A percentile compares a stretch with the other conserved stretches of the same genome.
Conservation (phyloP, 2,797 vertebrate genomes). For the Orestias chungarensis region DNA sequence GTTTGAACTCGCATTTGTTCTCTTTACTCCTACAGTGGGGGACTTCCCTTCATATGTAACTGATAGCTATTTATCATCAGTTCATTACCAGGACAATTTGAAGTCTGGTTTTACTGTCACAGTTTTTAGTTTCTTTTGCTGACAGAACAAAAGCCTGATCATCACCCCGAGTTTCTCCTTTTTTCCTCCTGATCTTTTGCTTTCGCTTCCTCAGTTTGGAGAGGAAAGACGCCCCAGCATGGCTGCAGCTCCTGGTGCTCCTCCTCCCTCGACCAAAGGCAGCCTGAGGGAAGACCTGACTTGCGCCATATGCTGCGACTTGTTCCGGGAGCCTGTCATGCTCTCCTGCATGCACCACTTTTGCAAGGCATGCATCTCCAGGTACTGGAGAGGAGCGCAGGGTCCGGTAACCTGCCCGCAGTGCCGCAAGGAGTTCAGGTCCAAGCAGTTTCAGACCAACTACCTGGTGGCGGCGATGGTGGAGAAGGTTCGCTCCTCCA, state of each 20-base stretch:
- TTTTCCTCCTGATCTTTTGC: constrained; percentile 11
- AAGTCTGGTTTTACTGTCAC: neutral
- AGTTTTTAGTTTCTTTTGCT: constrained; percentile 14
- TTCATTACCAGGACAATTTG: too few species aligned
- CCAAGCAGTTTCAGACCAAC: constrained; percentile 81
- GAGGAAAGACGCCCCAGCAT: constrained; percentile 28
- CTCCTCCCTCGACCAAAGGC: constrained; percentile 39
- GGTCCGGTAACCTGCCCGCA: constrained; percentile 81
- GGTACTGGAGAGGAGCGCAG: constrained; percentile 80
- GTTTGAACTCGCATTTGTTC: neutral
- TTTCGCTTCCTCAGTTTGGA: constrained; percentile 37
- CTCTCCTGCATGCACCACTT: constrained; percentile 91
- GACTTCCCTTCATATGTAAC: neutral
- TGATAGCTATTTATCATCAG: neutral
- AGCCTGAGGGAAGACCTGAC: constrained; percentile 88
- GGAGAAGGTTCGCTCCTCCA: constrained; percentile 82
- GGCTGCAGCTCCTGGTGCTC: constrained; percentile 49
- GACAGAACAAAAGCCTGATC: neutral
- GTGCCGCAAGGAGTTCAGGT: constrained; percentile 82
- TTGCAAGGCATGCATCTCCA: constrained; percentile 84
- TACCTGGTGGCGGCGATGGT: constrained; percentile 87
- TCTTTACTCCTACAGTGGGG: neutral
- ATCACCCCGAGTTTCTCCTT: neutral
- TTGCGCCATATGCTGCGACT: constrained; percentile 87
- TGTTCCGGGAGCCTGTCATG: constrained; percentile 88